Evolutionary conservation across 2,113 vertebrate genomes (phyloP), one percentile per base, ranked within the genome.

Genomic region (Boleophthalmus pectinirostris): DNA sequence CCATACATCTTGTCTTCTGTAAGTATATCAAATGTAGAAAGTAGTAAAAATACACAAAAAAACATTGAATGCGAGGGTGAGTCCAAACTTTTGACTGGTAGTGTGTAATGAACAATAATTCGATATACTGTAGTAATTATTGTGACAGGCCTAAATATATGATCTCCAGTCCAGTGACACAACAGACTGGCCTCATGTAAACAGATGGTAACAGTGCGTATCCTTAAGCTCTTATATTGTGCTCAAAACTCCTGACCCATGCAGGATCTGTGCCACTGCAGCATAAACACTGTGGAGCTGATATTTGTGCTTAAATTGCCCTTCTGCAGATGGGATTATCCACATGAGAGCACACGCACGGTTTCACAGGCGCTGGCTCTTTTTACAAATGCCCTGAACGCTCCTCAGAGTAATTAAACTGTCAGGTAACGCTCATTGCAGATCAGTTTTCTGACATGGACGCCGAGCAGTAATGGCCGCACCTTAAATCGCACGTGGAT

Each of bases 361-460:
- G 45, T 51, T 16, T 12, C 69, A 18, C 71, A 43, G 29, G 51
- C 33, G 21, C 16, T 1, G 8, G 35, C 69, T 72, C 24, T 25
- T 60, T 65, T 74, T 23, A 38, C 57, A 70, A 71, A 14, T 6
- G 18, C 24, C 1, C 21, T 21, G 74, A 67, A 23, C 45, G 3
- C 38, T 75, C 70, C 43, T 20, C 47, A 33, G 70, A 79, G 53
- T 78, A 68, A 82, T 80, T 54, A 69, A 79, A 73, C 45, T 75
- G 70, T 79, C 79, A 82, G 69, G 53, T 77, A 66, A 15, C 46
- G 6, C 46, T 70, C 67, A 83, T 53, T 51, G 43, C 29, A 65
- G 74, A 79, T 72, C 66, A 61, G 9, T 69, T 69, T 74, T 72
- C 64, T 70, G 77, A 80, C 76, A 74, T 70, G 72, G 70, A 70